Evolutionary conservation across 2,113 vertebrate genomes (phyloP), one percentile per base, ranked within the genome.

Genomic region (Rhipidura dahli): DNA sequence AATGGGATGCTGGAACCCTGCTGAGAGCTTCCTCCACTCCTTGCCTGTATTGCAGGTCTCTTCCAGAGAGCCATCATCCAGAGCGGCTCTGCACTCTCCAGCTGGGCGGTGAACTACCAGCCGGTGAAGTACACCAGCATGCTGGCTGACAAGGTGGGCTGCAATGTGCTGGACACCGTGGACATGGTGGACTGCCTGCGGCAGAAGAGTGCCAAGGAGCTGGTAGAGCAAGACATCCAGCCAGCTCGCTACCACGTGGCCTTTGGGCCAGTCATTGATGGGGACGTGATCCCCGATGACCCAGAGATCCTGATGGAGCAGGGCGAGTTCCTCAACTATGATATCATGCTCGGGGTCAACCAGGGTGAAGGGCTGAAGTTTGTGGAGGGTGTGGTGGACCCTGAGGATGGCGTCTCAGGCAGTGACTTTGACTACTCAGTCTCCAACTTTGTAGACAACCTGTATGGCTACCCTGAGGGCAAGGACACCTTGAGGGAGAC

Each of bases 91-190:
- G 99, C 99, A 1, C 98, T 99, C 64, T 99, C 99, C 96, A 99
- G 99, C 98, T 99, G 99, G 99, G 99, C 99, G 0, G 99, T 99
- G 94, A 99, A 99, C 98, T 99, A 99, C 97, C 99, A 99, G 96
- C 99, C 99, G 0, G 99, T 99, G 94, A 99, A 99, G 96, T 99
- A 99, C 75, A 99, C 99, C 22, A 99, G 99, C 96, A 97, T 99
- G 87, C 98, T 99, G 96, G 98, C 99, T 0, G 99, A 99, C 97
- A 99, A 99, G 97, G 99, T 99, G 94, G 99, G 99, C 97, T 99
- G 99, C 94, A 99, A 99, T 0, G 99, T 99, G 89, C 98, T 99
- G 94, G 99, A 99, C 96, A 99, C 99, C 0, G 98, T 99, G 93
- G 99, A 99, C 95, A 99, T 99, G 99, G 99, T 99, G 94, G 99